Evolutionary conservation across 2,113 vertebrate species (phyloP).

Genomic region (Notothenia rossii): DNA sequence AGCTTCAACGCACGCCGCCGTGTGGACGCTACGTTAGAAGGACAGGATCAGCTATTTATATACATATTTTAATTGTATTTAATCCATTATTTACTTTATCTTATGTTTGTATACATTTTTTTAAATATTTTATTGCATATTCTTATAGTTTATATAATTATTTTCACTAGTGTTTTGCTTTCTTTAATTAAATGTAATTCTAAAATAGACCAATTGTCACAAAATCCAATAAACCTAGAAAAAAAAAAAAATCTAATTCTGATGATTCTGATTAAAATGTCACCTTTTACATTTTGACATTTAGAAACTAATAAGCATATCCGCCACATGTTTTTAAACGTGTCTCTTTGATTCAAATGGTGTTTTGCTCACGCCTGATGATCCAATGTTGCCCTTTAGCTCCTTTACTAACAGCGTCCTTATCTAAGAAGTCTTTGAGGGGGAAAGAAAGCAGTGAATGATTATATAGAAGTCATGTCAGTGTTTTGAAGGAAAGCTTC

Average conservation of each 20-base stretch:
- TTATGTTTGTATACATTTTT: too few species aligned
- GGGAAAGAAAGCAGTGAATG: slow-evolving; percentile 3
- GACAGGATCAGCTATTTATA: background rate
- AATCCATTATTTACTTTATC: too few species aligned
- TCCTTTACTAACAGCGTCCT: slow-evolving; percentile 37
- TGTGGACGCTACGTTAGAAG: background rate
- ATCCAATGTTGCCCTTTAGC: slow-evolving; percentile 38
- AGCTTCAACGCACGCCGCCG: too few species aligned
- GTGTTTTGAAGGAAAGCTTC: background rate
- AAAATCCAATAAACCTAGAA: too few species aligned
- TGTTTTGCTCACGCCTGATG: slow-evolving; percentile 40
- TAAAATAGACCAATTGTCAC: too few species aligned
- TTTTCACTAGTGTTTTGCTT: slow-evolving; percentile 29
- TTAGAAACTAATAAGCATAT: slow-evolving; percentile 63
- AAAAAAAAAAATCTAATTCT: too few species aligned
- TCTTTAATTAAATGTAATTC: background rate
- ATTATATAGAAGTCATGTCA: background rate
- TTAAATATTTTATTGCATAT: too few species aligned
- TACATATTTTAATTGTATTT: too few species aligned
- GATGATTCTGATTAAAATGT: slow-evolving; percentile 45
- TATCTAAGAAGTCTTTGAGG: slow-evolving; percentile 35
- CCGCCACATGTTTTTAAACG: slow-evolving; percentile 52
- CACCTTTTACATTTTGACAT: slow-evolving; percentile 72
- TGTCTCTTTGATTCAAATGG: slow-evolving; percentile 66
- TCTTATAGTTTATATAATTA: too few species aligned